A percentile compares a stretch with the other conserved stretches of the same genome.
Conservation (phyloP, 2,797 vertebrate species). For the Pseudomugil tenellus region DNA sequence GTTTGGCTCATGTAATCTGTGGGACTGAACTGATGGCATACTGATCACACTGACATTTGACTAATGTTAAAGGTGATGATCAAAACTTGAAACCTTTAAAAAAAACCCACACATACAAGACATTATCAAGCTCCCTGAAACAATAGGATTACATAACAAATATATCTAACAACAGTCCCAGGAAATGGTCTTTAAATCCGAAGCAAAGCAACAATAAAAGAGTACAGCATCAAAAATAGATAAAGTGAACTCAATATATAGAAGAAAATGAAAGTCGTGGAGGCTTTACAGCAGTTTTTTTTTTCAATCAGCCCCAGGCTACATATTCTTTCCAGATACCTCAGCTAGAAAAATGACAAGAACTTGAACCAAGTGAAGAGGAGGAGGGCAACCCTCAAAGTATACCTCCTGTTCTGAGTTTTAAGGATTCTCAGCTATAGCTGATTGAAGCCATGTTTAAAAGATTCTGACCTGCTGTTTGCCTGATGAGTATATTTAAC, state of each 20-base stretch:
- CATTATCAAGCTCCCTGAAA: too few species aligned
- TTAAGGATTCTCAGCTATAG: constrained; percentile 20
- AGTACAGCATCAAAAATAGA: neutral
- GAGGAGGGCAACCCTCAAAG: constrained; percentile 37
- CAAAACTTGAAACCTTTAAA: too few species aligned
- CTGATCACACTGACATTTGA: neutral
- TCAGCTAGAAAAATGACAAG: constrained; percentile 34
- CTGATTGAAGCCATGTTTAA: constrained; percentile 27
- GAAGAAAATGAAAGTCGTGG: constrained; percentile 14
- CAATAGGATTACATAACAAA: too few species aligned
- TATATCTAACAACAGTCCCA: too few species aligned
- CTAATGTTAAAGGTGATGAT: too few species aligned
- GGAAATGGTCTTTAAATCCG: too few species aligned
- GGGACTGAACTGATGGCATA: neutral
- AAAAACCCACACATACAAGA: too few species aligned
- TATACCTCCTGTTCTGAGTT: constrained; percentile 36
- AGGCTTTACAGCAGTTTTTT: constrained; percentile 1
- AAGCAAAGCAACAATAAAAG: neutral
- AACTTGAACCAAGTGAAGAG: constrained; percentile 34
- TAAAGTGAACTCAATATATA: constrained; percentile 25
- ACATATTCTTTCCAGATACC: constrained; percentile 29
- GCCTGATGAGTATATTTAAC: constrained; percentile 19
- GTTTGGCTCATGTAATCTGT: too few species aligned
- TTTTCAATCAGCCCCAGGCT: constrained; percentile 32
- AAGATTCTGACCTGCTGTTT: constrained; percentile 42